A percentile compares a stretch with the other conserved stretches of the same genome.
phyloP scores from a whole-genome alignment of 2,888 invertebrate genomes.

The Mechanitis mazaeus region DNA sequence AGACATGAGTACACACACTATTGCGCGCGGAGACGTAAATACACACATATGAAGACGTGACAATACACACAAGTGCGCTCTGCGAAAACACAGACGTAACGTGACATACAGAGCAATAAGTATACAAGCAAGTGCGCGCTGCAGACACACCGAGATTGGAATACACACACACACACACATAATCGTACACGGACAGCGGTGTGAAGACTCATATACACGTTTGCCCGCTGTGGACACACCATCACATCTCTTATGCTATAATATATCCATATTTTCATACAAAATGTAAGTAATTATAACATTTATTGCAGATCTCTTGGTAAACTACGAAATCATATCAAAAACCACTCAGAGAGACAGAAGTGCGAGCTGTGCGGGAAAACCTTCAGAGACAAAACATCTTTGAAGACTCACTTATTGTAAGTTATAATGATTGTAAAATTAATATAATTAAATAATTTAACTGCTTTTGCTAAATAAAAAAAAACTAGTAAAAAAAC shows the following conservation, averaged over 20 bases:
- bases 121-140: conserved; percentile 45
- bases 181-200: neutral
- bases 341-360: conserved; percentile 51
- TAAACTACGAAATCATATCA: conserved; percentile 52
- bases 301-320: conserved; percentile 43
- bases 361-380: conserved; percentile 60
- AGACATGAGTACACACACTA: too few species aligned
- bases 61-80: too few species aligned
- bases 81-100: conserved; percentile 31
- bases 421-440: conserved; percentile 37
- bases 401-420: conserved; percentile 59
- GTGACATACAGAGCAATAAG: too few species aligned
- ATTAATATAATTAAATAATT: neutral
- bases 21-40: neutral
- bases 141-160: conserved; percentile 38
- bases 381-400: conserved; percentile 51
- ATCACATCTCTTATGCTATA: too few species aligned
- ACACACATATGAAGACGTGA: neutral
- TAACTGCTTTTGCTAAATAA: neutral
- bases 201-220: neutral
- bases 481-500: too few species aligned
- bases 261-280: too few species aligned
- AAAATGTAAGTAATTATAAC: neutral
- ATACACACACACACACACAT: conserved; percentile 11
- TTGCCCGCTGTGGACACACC: too few species aligned